Conservation (phyloP, 2,888 invertebrate genomes). For the Odontothrips loti region DNA sequence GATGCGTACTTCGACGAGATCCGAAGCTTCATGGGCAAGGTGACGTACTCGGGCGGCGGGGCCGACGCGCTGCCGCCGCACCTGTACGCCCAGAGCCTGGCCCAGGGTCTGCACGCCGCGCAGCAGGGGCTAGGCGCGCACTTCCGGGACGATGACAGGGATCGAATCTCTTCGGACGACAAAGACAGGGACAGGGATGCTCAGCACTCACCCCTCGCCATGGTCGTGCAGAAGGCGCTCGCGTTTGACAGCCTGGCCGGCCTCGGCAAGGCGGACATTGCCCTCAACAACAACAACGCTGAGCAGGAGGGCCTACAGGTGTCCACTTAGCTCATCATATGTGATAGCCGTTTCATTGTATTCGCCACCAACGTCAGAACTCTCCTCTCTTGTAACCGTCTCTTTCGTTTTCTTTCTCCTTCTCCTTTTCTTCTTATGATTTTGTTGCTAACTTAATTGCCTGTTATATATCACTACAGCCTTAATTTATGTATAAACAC, state of each 20-base stretch:
- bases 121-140: neutral
- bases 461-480: neutral
- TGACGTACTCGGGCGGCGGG: constrained; percentile 52
- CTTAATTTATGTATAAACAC: neutral
- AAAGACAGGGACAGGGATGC: neutral
- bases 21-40: constrained; percentile 83
- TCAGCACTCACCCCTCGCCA: constrained; percentile 1
- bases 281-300: constrained; percentile 16
- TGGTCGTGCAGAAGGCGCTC: constrained; percentile 9
- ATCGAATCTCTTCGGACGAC: neutral
- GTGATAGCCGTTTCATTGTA: neutral
- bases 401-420: neutral
- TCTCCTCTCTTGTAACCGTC: neutral
- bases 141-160: neutral
- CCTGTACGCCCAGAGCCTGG: constrained; percentile 16
- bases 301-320: constrained; percentile 11
- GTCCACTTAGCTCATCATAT: constrained; percentile 10
- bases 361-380: neutral
- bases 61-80: neutral
- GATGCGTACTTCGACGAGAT: constrained; percentile 81
- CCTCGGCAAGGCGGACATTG: neutral
- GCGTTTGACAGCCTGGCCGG: neutral
- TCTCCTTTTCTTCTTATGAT: neutral
- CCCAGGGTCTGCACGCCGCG: neutral
- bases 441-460: neutral